Conservation (phyloP, 2,888 invertebrate species). For the Lepidochrysops patricia region DNA sequence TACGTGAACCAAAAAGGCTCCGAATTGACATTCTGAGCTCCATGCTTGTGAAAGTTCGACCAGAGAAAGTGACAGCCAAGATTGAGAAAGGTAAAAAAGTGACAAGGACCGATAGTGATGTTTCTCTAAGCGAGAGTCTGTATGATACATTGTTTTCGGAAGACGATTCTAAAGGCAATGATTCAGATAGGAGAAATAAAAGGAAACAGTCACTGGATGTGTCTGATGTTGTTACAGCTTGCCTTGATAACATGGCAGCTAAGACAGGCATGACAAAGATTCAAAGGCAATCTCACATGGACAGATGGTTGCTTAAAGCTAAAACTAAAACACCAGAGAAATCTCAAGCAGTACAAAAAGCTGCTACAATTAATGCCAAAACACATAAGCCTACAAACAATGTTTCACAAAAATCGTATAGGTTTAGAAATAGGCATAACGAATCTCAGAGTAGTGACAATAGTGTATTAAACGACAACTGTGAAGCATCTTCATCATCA, state of each 20-base stretch:
- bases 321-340: constrained; percentile 69
- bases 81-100: constrained; percentile 44
- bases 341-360: constrained; percentile 25
- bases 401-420: constrained; percentile 32
- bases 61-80: constrained; percentile 36
- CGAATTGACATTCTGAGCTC: constrained; percentile 70
- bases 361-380: constrained; percentile 18
- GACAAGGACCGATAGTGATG: constrained; percentile 56
- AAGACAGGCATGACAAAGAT: constrained; percentile 66
- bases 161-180: constrained; percentile 47
- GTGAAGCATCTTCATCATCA: constrained; percentile 44
- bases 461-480: constrained; percentile 21
- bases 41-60: constrained; percentile 41
- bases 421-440: constrained; percentile 36
- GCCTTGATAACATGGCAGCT: constrained; percentile 65
- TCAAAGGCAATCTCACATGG: constrained; percentile 68
- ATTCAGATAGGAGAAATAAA: constrained; percentile 39
- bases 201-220: constrained; percentile 53
- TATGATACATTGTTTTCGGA: constrained; percentile 64
- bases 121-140: constrained; percentile 63
- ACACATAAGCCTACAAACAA: constrained; percentile 27
- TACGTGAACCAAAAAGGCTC: constrained; percentile 69
- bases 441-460: constrained; percentile 36
- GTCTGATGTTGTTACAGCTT: constrained; percentile 64
- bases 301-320: constrained; percentile 67